Evolutionary conservation across 2,888 invertebrate genomes (phyloP), one percentile per base, ranked within the genome.

Genomic region (Colletes collaris): DNA sequence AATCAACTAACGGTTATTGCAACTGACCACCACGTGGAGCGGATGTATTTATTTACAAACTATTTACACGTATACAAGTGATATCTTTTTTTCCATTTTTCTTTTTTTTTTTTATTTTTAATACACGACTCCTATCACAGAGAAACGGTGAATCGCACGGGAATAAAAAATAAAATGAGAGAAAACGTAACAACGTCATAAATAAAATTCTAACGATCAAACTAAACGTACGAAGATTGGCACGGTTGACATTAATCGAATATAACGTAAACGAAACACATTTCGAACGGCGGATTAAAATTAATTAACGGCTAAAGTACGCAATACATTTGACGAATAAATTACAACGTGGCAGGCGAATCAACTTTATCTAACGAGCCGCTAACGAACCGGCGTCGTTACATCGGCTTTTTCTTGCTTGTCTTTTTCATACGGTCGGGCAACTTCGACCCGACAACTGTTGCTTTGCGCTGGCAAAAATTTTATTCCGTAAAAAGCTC

Each of bases 11-110:
- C 62, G 73, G 63, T 82, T 80, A 76, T 75, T 76, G 81, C 75
- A 77, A 27, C 65, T 71, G 62, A 68, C 67, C 68, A 52, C 55
- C 44, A 73, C 62, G 73, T 62, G 64, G 53, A 19, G 67, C 64
- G 16, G 16, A 27, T 13, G 46, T 55, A 46, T 46, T 53, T 83
- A 86, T 86, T 79, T 86, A 86, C 77, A 86, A 67, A 73, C 64
- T 81, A 85, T 85, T 68, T 87, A 82, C 81, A 86, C 50, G 59
- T 67, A 53, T 58, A 46, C 37, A 16, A 46, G 49, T 60, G 11
- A 50, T 27, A 27, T 27, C 27, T 27, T 27, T 27, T 27, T 27
- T 27, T 27, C 2, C 27, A 16, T 27, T 27, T 27, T 27, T 27
- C 27, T 27, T 27, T 27, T 27, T 27, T 27, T 59, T 63, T 53